A percentile compares a stretch with the other conserved stretches of the same genome.
phyloP scores from a whole-genome alignment of 2,113 vertebrate genomes.

The Hippocampus guttulatus region DNA sequence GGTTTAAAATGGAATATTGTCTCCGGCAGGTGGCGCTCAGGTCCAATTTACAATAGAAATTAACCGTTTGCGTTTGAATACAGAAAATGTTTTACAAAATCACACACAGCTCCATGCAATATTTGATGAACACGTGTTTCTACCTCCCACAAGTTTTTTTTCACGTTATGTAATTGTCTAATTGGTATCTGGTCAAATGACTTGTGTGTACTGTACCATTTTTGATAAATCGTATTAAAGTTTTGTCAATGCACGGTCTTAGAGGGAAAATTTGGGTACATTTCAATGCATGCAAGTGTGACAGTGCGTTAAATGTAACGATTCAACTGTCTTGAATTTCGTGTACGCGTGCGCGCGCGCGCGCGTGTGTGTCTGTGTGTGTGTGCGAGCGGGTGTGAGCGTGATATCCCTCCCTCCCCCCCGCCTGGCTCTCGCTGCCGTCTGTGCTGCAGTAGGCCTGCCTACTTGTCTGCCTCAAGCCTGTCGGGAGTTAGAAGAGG shows the following conservation, averaged over 20 bases:
- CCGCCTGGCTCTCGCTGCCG: slow-evolving; percentile 55
- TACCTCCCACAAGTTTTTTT: not conserved
- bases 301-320: not conserved
- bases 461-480: slow-evolving; percentile 41
- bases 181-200: not conserved
- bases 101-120: not conserved
- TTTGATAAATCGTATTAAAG: not conserved
- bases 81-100: not conserved
- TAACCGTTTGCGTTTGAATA: not conserved
- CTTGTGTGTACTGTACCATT: not conserved
- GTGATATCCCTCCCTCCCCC: slow-evolving; percentile 40
- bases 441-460: slow-evolving; percentile 54
- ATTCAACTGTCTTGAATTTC: not conserved
- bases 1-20: not conserved
- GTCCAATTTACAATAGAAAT: not conserved
- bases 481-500: slow-evolving; percentile 42
- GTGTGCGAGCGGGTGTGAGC: not conserved
- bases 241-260: not conserved
- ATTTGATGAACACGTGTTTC: not conserved
- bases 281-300: not conserved
- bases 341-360: too few species aligned
- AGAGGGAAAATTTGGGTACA: not conserved
- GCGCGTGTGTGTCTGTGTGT: too few species aligned
- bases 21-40: slow-evolving; percentile 44
- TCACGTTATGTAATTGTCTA: not conserved